Evolutionary conservation across 1,140 invertebrate species (phyloP), one percentile per base, ranked within the genome.

Genomic region (Drosophila serrata): DNA sequence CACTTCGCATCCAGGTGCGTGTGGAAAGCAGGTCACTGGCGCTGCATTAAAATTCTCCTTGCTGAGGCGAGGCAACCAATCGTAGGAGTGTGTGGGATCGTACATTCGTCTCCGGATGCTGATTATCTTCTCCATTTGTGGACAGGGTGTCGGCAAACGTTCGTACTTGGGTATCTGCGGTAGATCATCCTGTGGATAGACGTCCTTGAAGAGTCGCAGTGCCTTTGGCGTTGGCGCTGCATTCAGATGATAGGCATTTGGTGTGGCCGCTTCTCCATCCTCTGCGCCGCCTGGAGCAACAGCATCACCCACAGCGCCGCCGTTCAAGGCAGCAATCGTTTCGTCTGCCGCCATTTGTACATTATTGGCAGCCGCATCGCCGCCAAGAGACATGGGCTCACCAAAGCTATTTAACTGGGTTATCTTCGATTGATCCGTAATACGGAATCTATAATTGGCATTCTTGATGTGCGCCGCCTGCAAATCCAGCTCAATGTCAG

Each of bases 1-100:
- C 92, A 97, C 96, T 82, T 98, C 97, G 65, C 96, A 95, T 91
- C 98, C 95, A 0, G 98, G 97, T 6, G 97, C 98, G 94, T 98
- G 97, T 92, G 96, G 96, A 92, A 99, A 99, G 91, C 97, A 96
- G 43, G 96, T 96, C 9, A 99, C 98, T 45, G 97, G 96, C 12
- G 97, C 98, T 17, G 97, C 97, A 63, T 95, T 94, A 91, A 98
- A 98, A 77, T 95, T 95, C 69, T 95, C 94, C 67, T 96, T 95
- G 78, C 95, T 94, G 4, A 99, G 93, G 78, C 97, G 95, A 24
- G 95, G 94, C 27, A 96, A 95, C 98, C 98, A 99, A 70, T 97
- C 96, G 90, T 96, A 97, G 1, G 96, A 96, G 73, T 96, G 95
- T 4, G 94, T 95, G 80, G 96, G 93, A 93, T 95, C 94, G 15